Evolutionary conservation across 2,888 invertebrate genomes (phyloP), one percentile per base, ranked within the genome.

Genomic region (Syrista parreyssii): DNA sequence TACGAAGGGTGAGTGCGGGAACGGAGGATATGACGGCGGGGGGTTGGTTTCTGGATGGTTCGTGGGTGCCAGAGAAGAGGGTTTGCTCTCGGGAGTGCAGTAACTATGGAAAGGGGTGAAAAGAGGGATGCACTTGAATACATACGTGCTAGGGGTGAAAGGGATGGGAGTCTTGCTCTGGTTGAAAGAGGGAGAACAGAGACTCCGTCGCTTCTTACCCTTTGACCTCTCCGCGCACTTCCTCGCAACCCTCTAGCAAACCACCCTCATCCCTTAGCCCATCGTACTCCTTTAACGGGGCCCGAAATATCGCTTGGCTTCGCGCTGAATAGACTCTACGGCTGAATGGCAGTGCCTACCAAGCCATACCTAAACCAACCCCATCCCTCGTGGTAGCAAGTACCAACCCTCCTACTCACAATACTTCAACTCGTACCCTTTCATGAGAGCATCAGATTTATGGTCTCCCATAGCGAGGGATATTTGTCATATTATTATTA

Each of bases 401-500:
- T 55, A 23, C 15, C 55, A 33, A 30, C 55, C 74, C 31, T 32
- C 68, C 36, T 77, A 75, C 80, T 80, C 78, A 81, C 77, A 78
- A 78, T 80, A 76, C 74, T 75, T 75, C 75, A 78, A 75, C 71
- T 73, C 75, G 78, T 55, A 55, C 73, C 77, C 74, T 76, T 78
- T 72, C 78, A 23, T 40, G 11, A 12, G 68, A 72, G 74, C 76
- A 78, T 77, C 78, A 76, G 80, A 81, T 81, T 81, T 81, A 75
- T 78, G 80, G 73, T 75, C 74, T 40, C 75, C 77, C 73, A 77
- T 75, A 40, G 78, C 71, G 36, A 35, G 33, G 78, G 33, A 80
- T 80, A 80, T 81, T 80, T 76, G 79, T 79, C 77, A 81, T 80
- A 79, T 81, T 76, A 81, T 81, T 81, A 81, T 80, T 79, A 79